Percentiles rank a stretch among this genome's conserved stretches.
Conservation (phyloP, 2,113 vertebrate species). For the Dasypus novemcinctus region DNA sequence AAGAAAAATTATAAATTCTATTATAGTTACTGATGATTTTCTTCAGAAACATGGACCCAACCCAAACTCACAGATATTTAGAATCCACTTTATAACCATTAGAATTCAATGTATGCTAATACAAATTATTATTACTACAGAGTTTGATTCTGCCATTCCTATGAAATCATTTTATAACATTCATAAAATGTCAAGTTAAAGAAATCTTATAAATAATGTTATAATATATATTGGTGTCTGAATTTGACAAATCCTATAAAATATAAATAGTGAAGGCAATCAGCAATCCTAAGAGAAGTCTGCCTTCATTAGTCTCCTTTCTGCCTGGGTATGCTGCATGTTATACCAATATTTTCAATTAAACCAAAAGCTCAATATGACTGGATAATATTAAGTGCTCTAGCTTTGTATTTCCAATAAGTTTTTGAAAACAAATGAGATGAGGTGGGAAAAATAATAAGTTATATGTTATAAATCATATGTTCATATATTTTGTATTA, state of each 20-base stretch:
- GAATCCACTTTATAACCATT: not conserved
- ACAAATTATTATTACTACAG: not conserved
- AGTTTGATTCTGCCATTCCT: not conserved
- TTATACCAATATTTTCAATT: not conserved
- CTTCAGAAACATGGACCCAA: not conserved
- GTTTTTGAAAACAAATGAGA: not conserved
- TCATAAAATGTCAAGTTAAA: not conserved
- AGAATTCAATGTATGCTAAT: not conserved
- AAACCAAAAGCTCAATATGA: not conserved
- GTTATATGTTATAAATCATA: not conserved
- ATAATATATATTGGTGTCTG: not conserved
- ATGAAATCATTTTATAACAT: not conserved
- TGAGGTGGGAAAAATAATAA: not conserved
- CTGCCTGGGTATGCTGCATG: not conserved
- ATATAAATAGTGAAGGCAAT: not conserved
- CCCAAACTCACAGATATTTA: not conserved
- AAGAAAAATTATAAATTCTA: slow-evolving; percentile 8
- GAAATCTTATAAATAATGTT: not conserved
- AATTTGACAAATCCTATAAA: not conserved
- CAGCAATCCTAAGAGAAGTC: not conserved
- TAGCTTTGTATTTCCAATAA: not conserved
- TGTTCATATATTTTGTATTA: not conserved
- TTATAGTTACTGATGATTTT: not conserved
- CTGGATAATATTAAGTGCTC: not conserved
- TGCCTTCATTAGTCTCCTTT: not conserved